A percentile compares a stretch with the other conserved stretches of the same genome.
These are phyloP conservation scores for Gallinago jamesoni DNA, from an alignment of 2,113 vertebrate species.

Conservation along the genomic window DNA sequence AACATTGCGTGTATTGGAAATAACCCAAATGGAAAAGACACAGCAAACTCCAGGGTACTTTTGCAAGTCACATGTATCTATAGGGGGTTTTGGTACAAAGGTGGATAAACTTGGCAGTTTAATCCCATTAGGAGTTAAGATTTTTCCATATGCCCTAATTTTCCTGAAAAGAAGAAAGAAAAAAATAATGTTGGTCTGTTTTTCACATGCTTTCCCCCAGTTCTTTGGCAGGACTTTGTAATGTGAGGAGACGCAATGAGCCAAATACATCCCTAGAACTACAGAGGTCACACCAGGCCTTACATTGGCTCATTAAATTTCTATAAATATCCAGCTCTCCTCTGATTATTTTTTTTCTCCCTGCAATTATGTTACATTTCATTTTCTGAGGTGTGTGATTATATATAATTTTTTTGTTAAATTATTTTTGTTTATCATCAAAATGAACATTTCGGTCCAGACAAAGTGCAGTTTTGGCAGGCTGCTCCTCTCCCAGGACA, in stretches of 20 bases:
- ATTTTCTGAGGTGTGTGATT: neutral
- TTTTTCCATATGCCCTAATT: constrained; percentile 60
- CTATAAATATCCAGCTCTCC: neutral
- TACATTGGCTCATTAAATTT: neutral
- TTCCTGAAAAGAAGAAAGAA: constrained; percentile 56
- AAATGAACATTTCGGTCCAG: neutral
- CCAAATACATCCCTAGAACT: constrained; percentile 10
- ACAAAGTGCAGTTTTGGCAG: neutral
- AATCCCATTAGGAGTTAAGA: neutral
- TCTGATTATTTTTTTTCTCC: neutral
- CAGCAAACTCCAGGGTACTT: neutral
- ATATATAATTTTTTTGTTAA: neutral
- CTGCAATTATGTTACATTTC: neutral
- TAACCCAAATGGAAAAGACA: constrained; percentile 26
- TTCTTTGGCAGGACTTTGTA: constrained; percentile 22
- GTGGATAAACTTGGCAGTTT: constrained; percentile 34
- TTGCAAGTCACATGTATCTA: constrained; percentile 12
- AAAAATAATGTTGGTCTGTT: constrained; percentile 23
- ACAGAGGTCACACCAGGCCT: constrained; percentile 35
- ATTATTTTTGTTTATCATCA: neutral
- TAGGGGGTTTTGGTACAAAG: neutral
- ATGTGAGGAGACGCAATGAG: neutral
- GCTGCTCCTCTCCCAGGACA: neutral
- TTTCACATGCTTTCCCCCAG: constrained; percentile 21
- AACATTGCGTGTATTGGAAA: neutral